A percentile compares a stretch with the other conserved stretches of the same genome.
phyloP scores from a whole-genome alignment of 35 echinoderm and acorn worm genomes.

The Patiria miniata region DNA sequence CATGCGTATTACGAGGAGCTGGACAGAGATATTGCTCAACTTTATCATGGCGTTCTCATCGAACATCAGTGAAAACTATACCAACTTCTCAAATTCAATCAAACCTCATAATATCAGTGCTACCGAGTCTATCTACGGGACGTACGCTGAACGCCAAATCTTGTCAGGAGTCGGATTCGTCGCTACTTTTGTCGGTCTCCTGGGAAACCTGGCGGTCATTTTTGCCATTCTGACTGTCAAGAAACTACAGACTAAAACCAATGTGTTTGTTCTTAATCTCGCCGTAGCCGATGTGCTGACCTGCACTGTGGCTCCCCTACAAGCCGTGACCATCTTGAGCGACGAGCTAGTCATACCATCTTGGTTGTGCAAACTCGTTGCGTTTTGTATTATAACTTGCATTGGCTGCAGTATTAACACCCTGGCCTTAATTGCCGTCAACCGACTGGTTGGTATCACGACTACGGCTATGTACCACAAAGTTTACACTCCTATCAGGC shows the following conservation, averaged over 20 bases:
- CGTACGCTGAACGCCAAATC: constrained; percentile 44
- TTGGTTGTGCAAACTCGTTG: constrained; percentile 35
- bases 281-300: constrained; percentile 61
- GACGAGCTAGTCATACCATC: constrained; percentile 49
- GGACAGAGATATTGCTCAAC: too few relatives aligned
- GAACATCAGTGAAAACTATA: too few relatives aligned
- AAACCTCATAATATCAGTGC: not conserved
- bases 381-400: constrained; percentile 21
- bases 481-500: constrained; percentile 30
- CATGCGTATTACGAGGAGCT: too few relatives aligned
- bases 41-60: too few relatives aligned
- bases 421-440: constrained; percentile 67
- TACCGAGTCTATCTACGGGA: not conserved
- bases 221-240: constrained; percentile 42
- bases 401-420: constrained; percentile 58
- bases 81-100: too few relatives aligned
- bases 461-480: constrained; percentile 39
- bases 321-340: constrained; percentile 38
- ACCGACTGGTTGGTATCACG: constrained; percentile 22
- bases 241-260: constrained; percentile 71
- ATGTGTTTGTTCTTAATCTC: constrained; percentile 63
- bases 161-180: constrained; percentile 51
- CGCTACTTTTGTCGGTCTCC: constrained; percentile 38
- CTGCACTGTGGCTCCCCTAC: constrained; percentile 58
- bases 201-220: constrained; percentile 68